These are phyloP conservation scores for Drosophila birchii DNA, from an alignment of 2,888 invertebrate species.

Conservation along the genomic window DNA sequence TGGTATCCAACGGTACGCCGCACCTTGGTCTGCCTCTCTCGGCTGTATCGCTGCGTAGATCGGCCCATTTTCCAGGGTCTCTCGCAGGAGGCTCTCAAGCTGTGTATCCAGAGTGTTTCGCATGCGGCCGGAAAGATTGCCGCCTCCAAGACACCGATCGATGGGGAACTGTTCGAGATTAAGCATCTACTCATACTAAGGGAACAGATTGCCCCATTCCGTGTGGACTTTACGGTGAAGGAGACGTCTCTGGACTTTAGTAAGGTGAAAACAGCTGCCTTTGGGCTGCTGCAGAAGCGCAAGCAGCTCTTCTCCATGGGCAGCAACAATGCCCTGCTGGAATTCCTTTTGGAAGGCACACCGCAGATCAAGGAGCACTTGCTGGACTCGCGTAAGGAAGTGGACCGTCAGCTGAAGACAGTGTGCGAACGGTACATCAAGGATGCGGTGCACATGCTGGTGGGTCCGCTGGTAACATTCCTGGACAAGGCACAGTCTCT, in stretches of 20 bases:
- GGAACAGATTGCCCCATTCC: constrained; percentile 99
- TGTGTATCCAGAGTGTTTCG: constrained; percentile 96
- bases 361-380: constrained; percentile 96
- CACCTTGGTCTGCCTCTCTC: constrained; percentile 96
- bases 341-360: constrained; percentile 96
- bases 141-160: constrained; percentile 90
- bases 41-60: constrained; percentile 95
- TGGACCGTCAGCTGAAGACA: constrained; percentile 95
- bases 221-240: constrained; percentile 96
- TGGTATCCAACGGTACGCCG: constrained; percentile 99
- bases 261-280: constrained; percentile 94
- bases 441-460: constrained; percentile 90
- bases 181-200: constrained; percentile 98
- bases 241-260: constrained; percentile 97
- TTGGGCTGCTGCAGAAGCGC: constrained; percentile 90
- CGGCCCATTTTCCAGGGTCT: constrained; percentile 97
- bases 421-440: constrained; percentile 95
- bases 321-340: constrained; percentile 95
- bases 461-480: constrained; percentile 90
- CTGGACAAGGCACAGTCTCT: constrained; percentile 88
- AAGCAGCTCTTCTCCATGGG: constrained; percentile 94
- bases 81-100: constrained; percentile 96
- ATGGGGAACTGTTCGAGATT: constrained; percentile 98
- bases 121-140: constrained; percentile 92
- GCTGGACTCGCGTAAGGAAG: constrained; percentile 97